Evolutionary conservation across 2,113 vertebrate species (phyloP).

Genomic region (Brachionichthys hirsutus): DNA sequence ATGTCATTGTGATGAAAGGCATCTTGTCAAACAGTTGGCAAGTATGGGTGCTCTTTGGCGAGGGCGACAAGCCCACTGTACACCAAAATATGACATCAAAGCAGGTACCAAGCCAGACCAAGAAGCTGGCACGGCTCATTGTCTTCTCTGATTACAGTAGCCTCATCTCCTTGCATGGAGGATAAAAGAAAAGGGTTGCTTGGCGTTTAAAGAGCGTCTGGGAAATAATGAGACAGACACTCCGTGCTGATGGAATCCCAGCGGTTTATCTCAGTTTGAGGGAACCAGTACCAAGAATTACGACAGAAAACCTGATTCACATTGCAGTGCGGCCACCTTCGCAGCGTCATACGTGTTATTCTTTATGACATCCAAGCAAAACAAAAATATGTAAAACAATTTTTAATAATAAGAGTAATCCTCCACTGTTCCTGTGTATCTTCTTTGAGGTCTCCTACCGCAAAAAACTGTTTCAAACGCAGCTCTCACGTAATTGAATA

Average conservation of each 20-base stretch:
- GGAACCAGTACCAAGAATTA: conserved; percentile 8
- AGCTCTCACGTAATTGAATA: conserved; percentile 60
- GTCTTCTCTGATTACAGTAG: conserved; percentile 72
- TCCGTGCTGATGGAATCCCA: conserved; percentile 28
- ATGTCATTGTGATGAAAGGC: conserved; percentile 76
- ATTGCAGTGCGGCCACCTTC: conserved; percentile 2
- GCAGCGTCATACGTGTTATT: not conserved
- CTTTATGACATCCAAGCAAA: conserved; percentile 7
- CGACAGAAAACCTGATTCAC: conserved; percentile 2
- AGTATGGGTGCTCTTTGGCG: conserved; percentile 63
- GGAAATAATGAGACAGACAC: conserved; percentile 57
- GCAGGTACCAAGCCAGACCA: conserved; percentile 61
- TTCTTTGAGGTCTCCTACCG: conserved; percentile 22
- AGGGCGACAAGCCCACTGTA: conserved; percentile 45
- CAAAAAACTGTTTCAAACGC: conserved; percentile 38
- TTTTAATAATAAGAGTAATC: conserved; percentile 12
- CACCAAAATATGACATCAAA: conserved; percentile 75
- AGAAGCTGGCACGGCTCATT: conserved; percentile 67
- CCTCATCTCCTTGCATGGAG: conserved; percentile 49
- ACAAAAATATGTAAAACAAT: conserved; percentile 6
- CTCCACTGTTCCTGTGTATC: not conserved
- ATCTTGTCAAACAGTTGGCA: conserved; percentile 73
- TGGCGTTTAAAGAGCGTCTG: conserved; percentile 64
- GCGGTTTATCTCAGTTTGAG: conserved; percentile 20
- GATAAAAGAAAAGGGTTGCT: conserved; percentile 63